A percentile compares a stretch with the other conserved stretches of the same genome.
Conservation (phyloP, 2,888 invertebrate genomes). For the Drosophila quinaria region DNA sequence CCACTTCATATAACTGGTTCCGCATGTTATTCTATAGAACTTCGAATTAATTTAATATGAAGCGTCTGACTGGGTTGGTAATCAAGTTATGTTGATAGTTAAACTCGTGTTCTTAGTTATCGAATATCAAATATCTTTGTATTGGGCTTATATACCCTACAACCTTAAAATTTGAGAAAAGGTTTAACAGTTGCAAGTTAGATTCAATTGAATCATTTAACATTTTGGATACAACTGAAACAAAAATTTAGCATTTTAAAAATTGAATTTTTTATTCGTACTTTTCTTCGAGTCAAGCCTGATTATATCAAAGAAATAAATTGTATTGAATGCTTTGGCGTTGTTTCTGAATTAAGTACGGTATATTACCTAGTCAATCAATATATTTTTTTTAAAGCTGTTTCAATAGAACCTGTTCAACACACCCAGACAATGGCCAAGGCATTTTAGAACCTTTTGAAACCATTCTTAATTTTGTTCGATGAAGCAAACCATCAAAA, state of each 20-base stretch:
- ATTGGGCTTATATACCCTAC: slow-evolving; percentile 28
- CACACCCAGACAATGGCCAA: background rate
- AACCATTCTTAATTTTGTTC: slow-evolving; percentile 1
- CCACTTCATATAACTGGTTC: slow-evolving; percentile 42
- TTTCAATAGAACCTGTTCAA: slow-evolving; percentile 38
- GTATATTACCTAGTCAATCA: slow-evolving; percentile 18
- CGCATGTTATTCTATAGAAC: slow-evolving; percentile 32
- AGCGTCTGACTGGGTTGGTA: background rate
- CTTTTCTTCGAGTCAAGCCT: background rate
- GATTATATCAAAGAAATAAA: background rate
- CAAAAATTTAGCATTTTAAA: background rate
- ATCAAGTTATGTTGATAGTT: slow-evolving; percentile 36
- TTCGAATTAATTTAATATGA: slow-evolving; percentile 22
- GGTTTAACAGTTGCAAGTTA: background rate
- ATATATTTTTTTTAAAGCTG: slow-evolving; percentile 18
- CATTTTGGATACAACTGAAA: background rate
- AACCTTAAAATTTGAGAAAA: background rate
- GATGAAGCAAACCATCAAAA: slow-evolving; percentile 5
- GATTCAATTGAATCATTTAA: background rate
- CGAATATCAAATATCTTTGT: slow-evolving; percentile 36
- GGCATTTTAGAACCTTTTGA: slow-evolving; percentile 14
- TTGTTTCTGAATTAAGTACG: background rate
- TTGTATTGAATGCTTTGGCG: background rate
- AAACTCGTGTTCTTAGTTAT: slow-evolving; percentile 33
- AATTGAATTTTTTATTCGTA: background rate